phyloP scores from a whole-genome alignment of 1,140 invertebrate genomes.

The Achroia grisella region DNA sequence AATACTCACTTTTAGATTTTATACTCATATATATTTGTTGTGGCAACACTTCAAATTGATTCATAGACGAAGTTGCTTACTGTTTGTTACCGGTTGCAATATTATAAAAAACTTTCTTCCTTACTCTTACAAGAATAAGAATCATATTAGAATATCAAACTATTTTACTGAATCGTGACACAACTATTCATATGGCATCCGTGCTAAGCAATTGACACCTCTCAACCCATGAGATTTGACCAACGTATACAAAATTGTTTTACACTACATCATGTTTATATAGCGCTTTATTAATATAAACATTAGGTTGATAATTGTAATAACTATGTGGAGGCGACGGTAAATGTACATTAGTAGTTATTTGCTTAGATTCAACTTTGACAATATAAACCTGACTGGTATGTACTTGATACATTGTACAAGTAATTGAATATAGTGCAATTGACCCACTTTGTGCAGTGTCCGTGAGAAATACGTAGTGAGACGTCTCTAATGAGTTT shows the following conservation, averaged over 20 bases:
- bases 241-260: slow-evolving; percentile 10
- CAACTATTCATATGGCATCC: slow-evolving; percentile 1
- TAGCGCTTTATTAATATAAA: no score
- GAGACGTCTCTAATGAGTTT: no score
- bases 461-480: slow-evolving; percentile 16
- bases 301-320: no score
- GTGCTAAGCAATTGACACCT: slow-evolving; percentile 23
- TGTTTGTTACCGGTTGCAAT: neutral
- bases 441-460: slow-evolving; percentile 14
- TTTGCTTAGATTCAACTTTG: slow-evolving; percentile 16
- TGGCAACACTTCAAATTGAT: slow-evolving; percentile 3
- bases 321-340: neutral
- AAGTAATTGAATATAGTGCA: neutral
- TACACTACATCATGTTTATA: neutral
- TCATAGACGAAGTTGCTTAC: neutral
- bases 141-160: no score
- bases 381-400: slow-evolving; percentile 15
- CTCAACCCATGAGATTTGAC: slow-evolving; percentile 13
- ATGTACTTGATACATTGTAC: slow-evolving; percentile 16
- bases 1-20: no score
- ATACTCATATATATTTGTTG: no score
- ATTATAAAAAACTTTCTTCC: no score
- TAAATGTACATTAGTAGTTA: slow-evolving; percentile 4
- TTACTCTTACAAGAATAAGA: no score
- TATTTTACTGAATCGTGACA: no score